Base-by-base conservation (phyloP, 2,113 vertebrate genomes). In the Ia io region DNA sequence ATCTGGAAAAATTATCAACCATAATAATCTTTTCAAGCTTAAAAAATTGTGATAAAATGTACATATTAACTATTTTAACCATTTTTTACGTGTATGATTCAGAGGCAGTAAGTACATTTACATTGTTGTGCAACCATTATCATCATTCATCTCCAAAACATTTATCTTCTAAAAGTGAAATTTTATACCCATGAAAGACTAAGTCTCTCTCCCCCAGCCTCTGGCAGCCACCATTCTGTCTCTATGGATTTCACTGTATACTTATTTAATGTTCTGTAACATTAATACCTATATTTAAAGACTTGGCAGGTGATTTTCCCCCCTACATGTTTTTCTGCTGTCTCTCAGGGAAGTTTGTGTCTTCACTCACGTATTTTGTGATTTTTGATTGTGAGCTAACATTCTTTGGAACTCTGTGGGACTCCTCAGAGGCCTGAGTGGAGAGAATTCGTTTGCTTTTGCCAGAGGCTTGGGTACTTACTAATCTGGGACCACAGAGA, bases 381-480 rank as follows among this genome's bases (percentile, higher is more conserved):
- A 61, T 84, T 73, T 95, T 61, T 90, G 8, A 71, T 47, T 79
- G 70, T 84, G 44, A 88, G 51, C 35, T 93, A 84, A 69, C 16
- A 88, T 49, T 59, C 56, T 78, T 83, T 79, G 79, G 12, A 84
- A 80, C 9, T 85, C 88, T 80, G 20, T 79, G 35, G 44, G 42
- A 63, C 78, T 90, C 74, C 53, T 87, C 37, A 84, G 44, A 51
- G 23, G 56, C 7, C 20, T 61, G 30, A 78, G 51, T 23, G 13
- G 86, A 71, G 71, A 95, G 25, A 82, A 44, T 87, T 78, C 89
- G 59, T 63, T 77, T 78, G 25, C 18, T 87, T 86, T 87, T 90
- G 35, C n/a, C n/a, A 44, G 51, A 44, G 32, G 12, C 22, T 44
- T 89, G 37, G 59, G 12, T 32, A n/a, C 35, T 47, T 47, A 37